A percentile compares a stretch with the other conserved stretches of the same genome.
Evolutionary conservation across 2,797 vertebrate species (phyloP).

Genomic region (Hydrocynus forskahlii): DNA sequence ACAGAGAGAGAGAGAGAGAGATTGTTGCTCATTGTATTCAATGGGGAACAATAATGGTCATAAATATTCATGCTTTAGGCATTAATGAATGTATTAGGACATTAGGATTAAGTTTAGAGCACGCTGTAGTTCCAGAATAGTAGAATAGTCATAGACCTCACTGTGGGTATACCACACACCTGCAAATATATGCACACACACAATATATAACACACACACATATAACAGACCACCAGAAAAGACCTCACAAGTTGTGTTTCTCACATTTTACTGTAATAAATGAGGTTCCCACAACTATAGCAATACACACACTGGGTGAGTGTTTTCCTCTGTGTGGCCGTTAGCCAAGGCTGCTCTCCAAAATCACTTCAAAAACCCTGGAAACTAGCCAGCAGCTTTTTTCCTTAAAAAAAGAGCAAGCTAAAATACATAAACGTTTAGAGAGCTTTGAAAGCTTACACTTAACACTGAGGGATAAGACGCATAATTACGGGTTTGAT

Average conservation of each 20-base stretch:
- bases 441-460: slow-evolving; percentile 60
- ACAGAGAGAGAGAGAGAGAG: too few relatives aligned
- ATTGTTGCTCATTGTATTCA: too few relatives aligned
- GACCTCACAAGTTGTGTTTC: neutral
- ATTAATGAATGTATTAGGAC: neutral
- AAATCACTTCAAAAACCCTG: slow-evolving; percentile 52
- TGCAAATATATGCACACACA: neutral
- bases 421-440: slow-evolving; percentile 62
- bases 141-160: neutral
- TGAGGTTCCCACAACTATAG: slow-evolving; percentile 18
- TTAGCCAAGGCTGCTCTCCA: slow-evolving; percentile 50
- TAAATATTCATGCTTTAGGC: neutral
- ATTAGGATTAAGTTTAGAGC: neutral
- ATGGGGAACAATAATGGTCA: too few relatives aligned
- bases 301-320: slow-evolving; percentile 45
- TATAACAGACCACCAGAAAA: neutral
- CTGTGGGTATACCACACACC: neutral
- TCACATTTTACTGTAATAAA: neutral
- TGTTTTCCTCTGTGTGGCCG: slow-evolving; percentile 52
- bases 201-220: neutral
- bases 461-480: slow-evolving; percentile 58
- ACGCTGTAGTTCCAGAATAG: neutral
- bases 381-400: slow-evolving; percentile 46
- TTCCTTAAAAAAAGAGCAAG: slow-evolving; percentile 29
- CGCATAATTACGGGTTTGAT: slow-evolving; percentile 61